phyloP scores from a whole-genome alignment of 2,888 invertebrate species.

The Orchesellides sinensis region DNA sequence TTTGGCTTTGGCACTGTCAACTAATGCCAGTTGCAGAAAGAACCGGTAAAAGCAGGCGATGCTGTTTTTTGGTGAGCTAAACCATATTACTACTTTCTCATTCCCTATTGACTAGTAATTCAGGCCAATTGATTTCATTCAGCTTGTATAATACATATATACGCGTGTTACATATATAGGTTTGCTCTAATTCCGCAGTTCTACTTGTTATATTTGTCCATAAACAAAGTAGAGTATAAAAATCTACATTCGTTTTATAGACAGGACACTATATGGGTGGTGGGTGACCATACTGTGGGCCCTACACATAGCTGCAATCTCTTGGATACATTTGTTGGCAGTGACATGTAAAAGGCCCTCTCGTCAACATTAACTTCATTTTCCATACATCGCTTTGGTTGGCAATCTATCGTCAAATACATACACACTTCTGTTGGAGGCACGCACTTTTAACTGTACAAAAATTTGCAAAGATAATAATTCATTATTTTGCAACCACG shows the following conservation, averaged over 20 bases:
- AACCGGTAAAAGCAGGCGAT: conserved; percentile 1
- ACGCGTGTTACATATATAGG: not conserved
- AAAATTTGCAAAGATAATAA: not conserved
- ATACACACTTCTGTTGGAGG: conserved; percentile 25
- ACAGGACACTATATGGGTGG: no score
- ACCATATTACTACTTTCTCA: not conserved
- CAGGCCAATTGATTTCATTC: conserved; percentile 33
- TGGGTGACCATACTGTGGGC: not conserved
- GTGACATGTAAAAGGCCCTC: not conserved
- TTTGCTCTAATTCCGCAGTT: not conserved
- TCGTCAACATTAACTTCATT: conserved; percentile 8
- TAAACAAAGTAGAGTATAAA: no score
- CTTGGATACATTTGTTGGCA: conserved; percentile 22
- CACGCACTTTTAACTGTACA: not conserved
- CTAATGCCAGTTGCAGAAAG: conserved; percentile 37
- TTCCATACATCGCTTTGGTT: conserved; percentile 19
- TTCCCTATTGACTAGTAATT: not conserved
- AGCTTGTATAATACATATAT: not conserved
- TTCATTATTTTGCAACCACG: conserved; percentile 36
- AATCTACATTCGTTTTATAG: no score
- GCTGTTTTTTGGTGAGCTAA: not conserved
- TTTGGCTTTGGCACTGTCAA: conserved; percentile 43
- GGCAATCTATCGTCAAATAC: conserved; percentile 45
- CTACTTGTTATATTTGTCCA: no score
- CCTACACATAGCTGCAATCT: not conserved